These are phyloP conservation scores for Pocillopora damicornis DNA, from an alignment of 64 coral and sea anemone species.

Conservation along the genomic window DNA sequence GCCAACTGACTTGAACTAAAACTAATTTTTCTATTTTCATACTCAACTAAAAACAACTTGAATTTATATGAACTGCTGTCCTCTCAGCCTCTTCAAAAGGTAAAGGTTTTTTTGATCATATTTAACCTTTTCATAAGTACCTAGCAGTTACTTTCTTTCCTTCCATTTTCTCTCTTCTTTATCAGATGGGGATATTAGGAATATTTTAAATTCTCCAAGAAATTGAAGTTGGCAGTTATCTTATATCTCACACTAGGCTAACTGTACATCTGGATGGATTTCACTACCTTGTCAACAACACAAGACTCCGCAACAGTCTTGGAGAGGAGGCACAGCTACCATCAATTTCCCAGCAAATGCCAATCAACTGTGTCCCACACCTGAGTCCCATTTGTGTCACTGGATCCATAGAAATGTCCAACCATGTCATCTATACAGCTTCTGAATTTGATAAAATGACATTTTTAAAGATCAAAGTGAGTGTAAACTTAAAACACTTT, in stretches of 20 bases:
- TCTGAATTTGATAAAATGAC: constrained; percentile 72
- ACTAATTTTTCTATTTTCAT: too few species aligned
- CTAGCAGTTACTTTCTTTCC: too few species aligned
- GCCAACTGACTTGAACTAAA: too few species aligned
- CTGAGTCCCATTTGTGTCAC: constrained; percentile 53
- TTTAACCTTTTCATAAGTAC: too few species aligned
- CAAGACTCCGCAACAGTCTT: constrained; percentile 2
- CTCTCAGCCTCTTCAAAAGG: too few species aligned
- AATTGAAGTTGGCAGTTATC: neutral
- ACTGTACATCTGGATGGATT: constrained; percentile 65
- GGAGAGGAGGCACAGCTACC: constrained; percentile 21
- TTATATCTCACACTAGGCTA: constrained; percentile 26
- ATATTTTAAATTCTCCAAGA: too few species aligned
- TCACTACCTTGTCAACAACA: constrained; percentile 12
- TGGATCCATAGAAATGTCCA: constrained; percentile 9
- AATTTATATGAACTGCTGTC: too few species aligned
- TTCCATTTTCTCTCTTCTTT: too few species aligned
- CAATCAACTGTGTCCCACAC: constrained; percentile 46
- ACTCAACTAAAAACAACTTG: too few species aligned
- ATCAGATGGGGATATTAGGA: too few species aligned
- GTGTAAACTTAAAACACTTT: neutral
- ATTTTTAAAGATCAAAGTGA: constrained; percentile 53
- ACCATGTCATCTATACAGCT: constrained; percentile 50
- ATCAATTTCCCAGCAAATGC: constrained; percentile 5
- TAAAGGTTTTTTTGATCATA: too few species aligned